Evolutionary conservation across 2,888 invertebrate species (phyloP), one percentile per base, ranked within the genome.

Genomic region (Noctua janthe): DNA sequence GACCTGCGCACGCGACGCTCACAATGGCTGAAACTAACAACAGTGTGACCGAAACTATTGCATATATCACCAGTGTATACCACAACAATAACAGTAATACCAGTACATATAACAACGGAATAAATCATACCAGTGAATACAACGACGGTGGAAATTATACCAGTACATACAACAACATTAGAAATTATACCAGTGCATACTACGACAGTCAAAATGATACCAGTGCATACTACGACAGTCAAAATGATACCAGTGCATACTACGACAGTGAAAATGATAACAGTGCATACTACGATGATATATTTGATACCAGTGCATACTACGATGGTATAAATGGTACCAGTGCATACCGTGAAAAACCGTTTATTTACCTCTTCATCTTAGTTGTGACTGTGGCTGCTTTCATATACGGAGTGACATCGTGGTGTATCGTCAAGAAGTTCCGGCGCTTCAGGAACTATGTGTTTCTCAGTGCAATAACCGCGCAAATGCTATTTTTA

Each of bases 361-460:
- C 59, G 59, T 59, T 59, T n/a, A 20, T 39, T 20, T 20, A 35
- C 20, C 0, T 35, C 20, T 20, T 20, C 20, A 66, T 66, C 4
- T 29, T 49, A 6, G 4, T 49, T 1, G 6, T 49, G 15, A 23
- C 74, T 17, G 17, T 49, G 23, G 23, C 20, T 35, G 47, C 67
- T 5, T 7, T 69, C 69, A 35, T 47, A 23, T 74, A 74, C 35
- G 47, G 47, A 74, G 23, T 67, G 47, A 49, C 11, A 49, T 74
- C 74, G 17, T 74, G 74, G 74, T 74, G 69, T 23, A 23, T 20
- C 2, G 3, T 67, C 11, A 74, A 67, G 35, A 74, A 74, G 69
- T 74, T 74, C 23, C 74, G 67, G 0, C 15, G 35, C 47, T 74
- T 67, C 47, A 66, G 47, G 1, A 74, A 74, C 23, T 49, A 29